These are phyloP conservation scores for Botia kubotai DNA, from an alignment of 2,797 vertebrate species.

Conservation along the genomic window DNA sequence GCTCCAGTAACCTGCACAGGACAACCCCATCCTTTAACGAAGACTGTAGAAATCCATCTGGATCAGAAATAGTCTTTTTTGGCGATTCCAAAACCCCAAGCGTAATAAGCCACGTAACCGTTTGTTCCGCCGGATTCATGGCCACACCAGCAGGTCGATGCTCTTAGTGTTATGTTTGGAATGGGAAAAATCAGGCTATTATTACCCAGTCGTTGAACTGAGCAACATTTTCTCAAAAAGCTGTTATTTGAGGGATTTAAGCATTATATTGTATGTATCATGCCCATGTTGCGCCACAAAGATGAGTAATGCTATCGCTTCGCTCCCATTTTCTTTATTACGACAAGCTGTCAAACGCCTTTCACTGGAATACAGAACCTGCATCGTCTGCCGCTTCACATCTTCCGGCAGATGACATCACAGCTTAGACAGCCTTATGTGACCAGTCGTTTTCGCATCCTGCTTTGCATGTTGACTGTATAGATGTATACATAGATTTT, in stretches of 20 bases:
- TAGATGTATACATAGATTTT: slow-evolving; percentile 6
- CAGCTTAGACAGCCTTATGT: slow-evolving; percentile 63
- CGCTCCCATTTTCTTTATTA: slow-evolving; percentile 52
- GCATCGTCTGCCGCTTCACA: slow-evolving; percentile 64
- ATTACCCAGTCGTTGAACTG: slow-evolving; percentile 49
- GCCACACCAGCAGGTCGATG: slow-evolving; percentile 44
- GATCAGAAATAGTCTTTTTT: slow-evolving; percentile 93
- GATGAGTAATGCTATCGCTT: slow-evolving; percentile 25
- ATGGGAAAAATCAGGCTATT: slow-evolving; percentile 8
- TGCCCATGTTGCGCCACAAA: slow-evolving; percentile 16
- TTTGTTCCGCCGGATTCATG: slow-evolving; percentile 94
- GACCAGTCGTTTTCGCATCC: slow-evolving; percentile 34
- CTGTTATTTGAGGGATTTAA: slow-evolving; percentile 19
- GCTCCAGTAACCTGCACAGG: slow-evolving; percentile 90
- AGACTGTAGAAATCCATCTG: slow-evolving; percentile 87
- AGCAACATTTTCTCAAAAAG: slow-evolving; percentile 56
- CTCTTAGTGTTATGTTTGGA: slow-evolving; percentile 29
- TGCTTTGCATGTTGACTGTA: slow-evolving; percentile 41
- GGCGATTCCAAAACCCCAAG: slow-evolving; percentile 94
- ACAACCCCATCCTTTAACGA: slow-evolving; percentile 92
- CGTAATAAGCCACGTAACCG: slow-evolving; percentile 95
- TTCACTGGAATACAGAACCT: slow-evolving; percentile 70
- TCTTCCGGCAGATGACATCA: slow-evolving; percentile 83
- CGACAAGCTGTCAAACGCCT: slow-evolving; percentile 72
- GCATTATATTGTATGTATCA: background rate